Base-by-base conservation (phyloP, 2,888 invertebrate genomes). In the Pheosia gnoma region DNA sequence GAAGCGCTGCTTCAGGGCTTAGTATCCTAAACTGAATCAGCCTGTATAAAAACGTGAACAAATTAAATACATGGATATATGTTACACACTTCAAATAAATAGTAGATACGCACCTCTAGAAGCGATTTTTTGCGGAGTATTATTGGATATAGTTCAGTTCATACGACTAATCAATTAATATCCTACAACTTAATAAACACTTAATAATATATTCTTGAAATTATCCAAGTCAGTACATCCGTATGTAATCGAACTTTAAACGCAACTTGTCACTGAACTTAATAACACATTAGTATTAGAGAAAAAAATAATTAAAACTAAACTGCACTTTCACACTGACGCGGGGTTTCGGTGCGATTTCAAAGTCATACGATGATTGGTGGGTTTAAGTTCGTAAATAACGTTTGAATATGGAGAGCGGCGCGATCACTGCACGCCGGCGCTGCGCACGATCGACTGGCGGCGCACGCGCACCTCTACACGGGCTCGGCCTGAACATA, bases 381-480 rank as follows among this genome's bases (percentile, higher is more conserved):
- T 77, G 80, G 78, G 73, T 79, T 79, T 85, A 86, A 86, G 88
- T 87, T 87, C 85, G 86, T 81, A 82, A 80, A 75, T 79, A 74
- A 59, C 76, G 79, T 84, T 80, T 74, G 70, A 79, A 80, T 75
- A 76, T 65, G 62, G 74, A 74, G 79, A 82, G 85, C 74, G 72
- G 83, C 84, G 80, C 80, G 79, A 72, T 57, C 76, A 83, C 79
- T 78, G 80, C 87, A 77, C 88, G 78, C 88, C 82, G 85, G 79
- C 83, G 85, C 79, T 79, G 87, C 82, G 79, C 89, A 86, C 90
- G 88, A 87, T 81, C 85, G 89, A 92, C 92, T 92, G 91, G 82
- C 77, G 80, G 82, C 90, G 89, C 90, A 83, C 80, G 90, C 92
- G 92, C 91, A 88, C 68, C 83, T 84, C 82, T 65, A 78, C 82